Evolutionary conservation across 2,113 vertebrate species (phyloP).

Genomic region (Antennarius striatus): DNA sequence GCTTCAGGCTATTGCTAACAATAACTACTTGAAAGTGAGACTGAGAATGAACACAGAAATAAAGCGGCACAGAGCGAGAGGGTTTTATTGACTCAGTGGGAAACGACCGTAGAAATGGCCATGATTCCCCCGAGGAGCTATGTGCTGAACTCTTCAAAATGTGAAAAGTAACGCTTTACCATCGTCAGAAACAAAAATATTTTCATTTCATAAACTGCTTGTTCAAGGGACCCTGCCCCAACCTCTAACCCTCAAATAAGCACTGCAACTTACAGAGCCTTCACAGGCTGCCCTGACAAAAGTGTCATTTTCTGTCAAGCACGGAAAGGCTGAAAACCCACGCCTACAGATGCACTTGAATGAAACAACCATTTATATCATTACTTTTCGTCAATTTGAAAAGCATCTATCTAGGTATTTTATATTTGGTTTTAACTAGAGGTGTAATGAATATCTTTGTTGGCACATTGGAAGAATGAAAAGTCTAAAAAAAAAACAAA

Average conservation of each 20-base stretch:
- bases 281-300: conserved; percentile 21
- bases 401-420: conserved; percentile 7
- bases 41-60: conserved; percentile 17
- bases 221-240: conserved; percentile 41
- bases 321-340: not conserved
- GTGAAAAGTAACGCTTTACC: conserved; percentile 32
- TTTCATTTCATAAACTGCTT: conserved; percentile 62
- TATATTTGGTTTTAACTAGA: not conserved
- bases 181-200: conserved; percentile 57
- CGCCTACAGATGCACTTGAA: not conserved
- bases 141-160: conserved; percentile 42
- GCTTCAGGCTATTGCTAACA: conserved; percentile 18
- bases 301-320: not conserved
- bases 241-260: conserved; percentile 35
- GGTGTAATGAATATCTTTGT: not conserved
- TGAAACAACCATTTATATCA: conserved; percentile 11
- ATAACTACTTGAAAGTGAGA: conserved; percentile 1
- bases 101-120: conserved; percentile 35
- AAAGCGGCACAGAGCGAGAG: conserved; percentile 6
- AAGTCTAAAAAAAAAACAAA: not conserved
- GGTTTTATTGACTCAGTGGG: conserved; percentile 46
- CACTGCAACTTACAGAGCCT: conserved; percentile 16
- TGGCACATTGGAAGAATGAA: not conserved
- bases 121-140: conserved; percentile 32
- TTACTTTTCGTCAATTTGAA: not conserved